A percentile compares a stretch with the other conserved stretches of the same genome.
Evolutionary conservation across 2,888 invertebrate species (phyloP).

Genomic region (Amphipoea lucens): DNA sequence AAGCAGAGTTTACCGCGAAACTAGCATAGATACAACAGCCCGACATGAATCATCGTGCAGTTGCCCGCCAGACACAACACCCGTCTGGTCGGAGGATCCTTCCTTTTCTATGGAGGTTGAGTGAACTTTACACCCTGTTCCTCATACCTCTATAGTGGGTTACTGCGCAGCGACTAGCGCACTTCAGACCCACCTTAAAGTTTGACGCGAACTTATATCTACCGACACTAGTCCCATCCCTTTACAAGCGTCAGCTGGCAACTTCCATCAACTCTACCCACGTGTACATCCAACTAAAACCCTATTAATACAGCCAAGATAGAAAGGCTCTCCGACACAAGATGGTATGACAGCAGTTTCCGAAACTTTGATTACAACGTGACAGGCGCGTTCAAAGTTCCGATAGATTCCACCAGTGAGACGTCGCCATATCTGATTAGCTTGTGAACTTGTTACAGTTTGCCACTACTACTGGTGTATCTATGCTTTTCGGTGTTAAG

Average conservation of each 20-base stretch:
- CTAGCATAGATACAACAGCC: no score
- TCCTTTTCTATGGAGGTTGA: no score
- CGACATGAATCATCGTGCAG: no score
- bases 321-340: slow-evolving; percentile 68
- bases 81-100: no score
- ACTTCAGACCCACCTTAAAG: no score
- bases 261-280: slow-evolving; percentile 38
- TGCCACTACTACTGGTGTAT: slow-evolving; percentile 45
- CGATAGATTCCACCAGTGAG: slow-evolving; percentile 73
- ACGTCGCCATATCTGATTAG: slow-evolving; percentile 75
- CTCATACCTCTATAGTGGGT: no score
- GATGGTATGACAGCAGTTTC: slow-evolving; percentile 73
- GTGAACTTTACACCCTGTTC: no score
- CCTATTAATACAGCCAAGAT: slow-evolving; percentile 72
- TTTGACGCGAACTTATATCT: no score
- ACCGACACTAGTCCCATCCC: background rate
- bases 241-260: slow-evolving; percentile 4
- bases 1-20: no score
- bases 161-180: no score
- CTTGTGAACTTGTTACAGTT: slow-evolving; percentile 72
- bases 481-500: background rate
- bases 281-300: slow-evolving; percentile 60
- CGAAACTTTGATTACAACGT: slow-evolving; percentile 78
- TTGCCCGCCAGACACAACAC: no score
- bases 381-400: slow-evolving; percentile 73